These are phyloP conservation scores for Trialeurodes vaporariorum DNA, from an alignment of 1,140 invertebrate species.

Conservation along the genomic window DNA sequence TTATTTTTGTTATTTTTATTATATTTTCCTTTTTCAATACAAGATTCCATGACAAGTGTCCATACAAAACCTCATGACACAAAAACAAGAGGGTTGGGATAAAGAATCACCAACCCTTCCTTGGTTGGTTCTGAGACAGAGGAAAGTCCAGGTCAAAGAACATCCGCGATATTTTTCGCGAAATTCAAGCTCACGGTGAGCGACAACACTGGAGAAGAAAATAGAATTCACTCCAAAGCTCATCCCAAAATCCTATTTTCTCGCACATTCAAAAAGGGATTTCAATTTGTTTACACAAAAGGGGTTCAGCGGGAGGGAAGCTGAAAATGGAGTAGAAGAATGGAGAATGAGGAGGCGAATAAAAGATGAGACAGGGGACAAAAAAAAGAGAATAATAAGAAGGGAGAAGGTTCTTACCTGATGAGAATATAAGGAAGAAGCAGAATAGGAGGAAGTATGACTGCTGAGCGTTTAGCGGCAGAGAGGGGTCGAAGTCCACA, in stretches of 20 bases:
- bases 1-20: too few species aligned
- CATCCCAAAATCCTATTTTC: not conserved
- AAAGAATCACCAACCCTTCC: too few species aligned
- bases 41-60: too few species aligned
- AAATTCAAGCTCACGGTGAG: too few species aligned
- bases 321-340: not conserved
- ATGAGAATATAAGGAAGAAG: not conserved
- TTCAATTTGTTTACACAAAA: slow-evolving; percentile 1
- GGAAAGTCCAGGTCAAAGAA: too few species aligned
- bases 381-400: not conserved
- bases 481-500: not conserved
- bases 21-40: too few species aligned
- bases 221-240: not conserved
- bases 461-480: not conserved
- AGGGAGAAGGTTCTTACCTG: too few species aligned
- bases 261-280: not conserved
- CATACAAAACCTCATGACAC: too few species aligned
- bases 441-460: not conserved
- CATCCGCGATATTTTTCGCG: too few species aligned
- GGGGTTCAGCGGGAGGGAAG: not conserved
- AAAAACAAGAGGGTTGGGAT: too few species aligned
- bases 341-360: not conserved
- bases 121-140: too few species aligned
- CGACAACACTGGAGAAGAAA: too few species aligned
- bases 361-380: not conserved